Conservation (phyloP, 2,113 vertebrate genomes). For the Pungitius pungitius region DNA sequence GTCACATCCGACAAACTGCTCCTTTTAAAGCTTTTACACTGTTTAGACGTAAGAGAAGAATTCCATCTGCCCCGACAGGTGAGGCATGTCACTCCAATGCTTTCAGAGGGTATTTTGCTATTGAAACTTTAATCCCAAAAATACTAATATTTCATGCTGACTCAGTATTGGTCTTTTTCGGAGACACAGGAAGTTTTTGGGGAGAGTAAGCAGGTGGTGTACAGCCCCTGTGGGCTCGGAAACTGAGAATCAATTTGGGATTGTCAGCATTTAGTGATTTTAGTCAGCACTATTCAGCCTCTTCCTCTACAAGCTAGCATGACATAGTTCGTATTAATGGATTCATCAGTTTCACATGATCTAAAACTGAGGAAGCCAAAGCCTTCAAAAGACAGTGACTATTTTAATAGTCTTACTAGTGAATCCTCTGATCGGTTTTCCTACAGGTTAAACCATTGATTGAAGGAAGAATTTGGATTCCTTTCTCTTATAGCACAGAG, state of each 20-base stretch:
- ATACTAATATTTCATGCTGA: too few species aligned
- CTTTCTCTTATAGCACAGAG: background rate
- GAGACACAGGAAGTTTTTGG: too few species aligned
- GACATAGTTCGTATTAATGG: background rate
- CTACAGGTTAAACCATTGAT: background rate
- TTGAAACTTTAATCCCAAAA: too few species aligned
- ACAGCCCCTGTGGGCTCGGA: too few species aligned
- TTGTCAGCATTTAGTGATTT: too few species aligned
- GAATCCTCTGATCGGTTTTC: background rate
- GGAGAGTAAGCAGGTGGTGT: too few species aligned
- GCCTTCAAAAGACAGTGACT: background rate
- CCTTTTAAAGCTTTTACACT: conserved; percentile 42
- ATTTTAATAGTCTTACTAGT: background rate
- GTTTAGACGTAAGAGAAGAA: conserved; percentile 13
- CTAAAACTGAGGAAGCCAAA: background rate
- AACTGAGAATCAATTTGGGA: too few species aligned
- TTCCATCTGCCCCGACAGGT: background rate
- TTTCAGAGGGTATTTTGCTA: too few species aligned
- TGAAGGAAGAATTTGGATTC: background rate
- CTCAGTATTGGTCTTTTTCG: too few species aligned
- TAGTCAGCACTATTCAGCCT: background rate
- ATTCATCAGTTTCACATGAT: background rate
- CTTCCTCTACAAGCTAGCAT: background rate
- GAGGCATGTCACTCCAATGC: background rate
- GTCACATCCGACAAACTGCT: conserved; percentile 42